Base-by-base conservation (phyloP, 2,888 invertebrate genomes). In the Acrocera orbiculus region DNA sequence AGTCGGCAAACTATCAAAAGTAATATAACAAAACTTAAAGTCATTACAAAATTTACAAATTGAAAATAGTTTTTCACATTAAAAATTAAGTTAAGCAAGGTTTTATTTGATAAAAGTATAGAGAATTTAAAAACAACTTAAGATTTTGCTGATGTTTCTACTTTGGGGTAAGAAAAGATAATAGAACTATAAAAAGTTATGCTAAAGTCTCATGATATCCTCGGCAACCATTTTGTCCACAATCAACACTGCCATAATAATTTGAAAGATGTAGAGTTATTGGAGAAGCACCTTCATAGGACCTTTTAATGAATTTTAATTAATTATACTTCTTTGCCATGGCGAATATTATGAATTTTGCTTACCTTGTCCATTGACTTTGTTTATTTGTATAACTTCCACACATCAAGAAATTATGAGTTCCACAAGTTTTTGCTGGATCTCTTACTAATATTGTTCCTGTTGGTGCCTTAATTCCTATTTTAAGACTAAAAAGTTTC, bases 171-270 rank as follows among this genome's bases (percentile, higher is more conserved):
- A 5, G 9, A 22, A 22, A 22, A 19, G 19, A 19, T 8, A 6
- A 19, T 19, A 5, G 8, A 19, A 6, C 8, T 19, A 19, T 19
- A 6, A 22, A 10, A 11, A n/a, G 3, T 27, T 27, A 27, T 15
- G 30, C 35, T 2, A 25, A 5, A 11, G 25, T 29, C 19, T 36
- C 36, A 16, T 32, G 32, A 13, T 7, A 20, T 20, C 24, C 22
- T 7, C 11, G 3, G 8, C 2, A 25, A 4, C 11, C 17, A 13
- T 8, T 26, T 5, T 11, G 26, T 8, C 11, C 5, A 14, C 8
- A 25, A 28, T 40, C 40, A 8, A 38, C 35, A 27, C 40, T 40
- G 7, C 40, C 40, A 17, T 40, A 40, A 23, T 40, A 40, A n/a
- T 31, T 34, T 16, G 25, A 22, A 27, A 28, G 27, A 8, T 29